phyloP scores from a whole-genome alignment of 2,888 invertebrate genomes.

The Cyclophora albipunctata region DNA sequence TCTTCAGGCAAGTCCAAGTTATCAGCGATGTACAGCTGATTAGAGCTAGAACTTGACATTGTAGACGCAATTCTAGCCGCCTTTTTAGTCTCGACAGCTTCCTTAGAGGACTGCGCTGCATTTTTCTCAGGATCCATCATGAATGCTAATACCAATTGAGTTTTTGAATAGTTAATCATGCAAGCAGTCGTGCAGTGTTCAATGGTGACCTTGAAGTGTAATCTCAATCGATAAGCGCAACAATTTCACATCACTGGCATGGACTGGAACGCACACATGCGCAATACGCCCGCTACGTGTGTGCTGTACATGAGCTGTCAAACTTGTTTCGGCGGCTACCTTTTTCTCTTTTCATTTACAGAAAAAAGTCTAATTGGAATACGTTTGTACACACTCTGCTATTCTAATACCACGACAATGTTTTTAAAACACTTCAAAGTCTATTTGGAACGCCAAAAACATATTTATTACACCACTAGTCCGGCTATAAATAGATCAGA shows the following conservation, averaged over 20 bases:
- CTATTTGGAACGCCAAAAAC: slow-evolving; percentile 30
- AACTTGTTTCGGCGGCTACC: slow-evolving; percentile 63
- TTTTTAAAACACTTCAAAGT: slow-evolving; percentile 19
- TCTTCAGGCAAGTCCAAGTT: slow-evolving; percentile 55
- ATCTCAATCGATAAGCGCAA: slow-evolving; percentile 69
- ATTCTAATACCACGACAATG: slow-evolving; percentile 27
- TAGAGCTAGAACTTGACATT: slow-evolving; percentile 41
- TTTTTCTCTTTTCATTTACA: slow-evolving; percentile 31
- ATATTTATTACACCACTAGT: slow-evolving; percentile 46
- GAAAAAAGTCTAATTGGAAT: slow-evolving; percentile 28
- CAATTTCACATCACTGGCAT: slow-evolving; percentile 66
- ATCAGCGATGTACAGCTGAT: slow-evolving; percentile 48
- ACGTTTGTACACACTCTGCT: slow-evolving; percentile 16
- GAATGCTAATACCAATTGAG: slow-evolving; percentile 2
- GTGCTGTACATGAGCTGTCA: slow-evolving; percentile 65
- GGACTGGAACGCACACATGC: slow-evolving; percentile 61
- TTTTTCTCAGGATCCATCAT: slow-evolving; percentile 40
- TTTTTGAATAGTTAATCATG: neutral
- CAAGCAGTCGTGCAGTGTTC: slow-evolving; percentile 10
- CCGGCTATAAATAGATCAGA: slow-evolving; percentile 62
- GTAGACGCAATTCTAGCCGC: slow-evolving; percentile 27
- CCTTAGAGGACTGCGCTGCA: too few species aligned
- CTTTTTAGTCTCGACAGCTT: slow-evolving; percentile 28
- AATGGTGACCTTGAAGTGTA: slow-evolving; percentile 60
- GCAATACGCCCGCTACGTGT: slow-evolving; percentile 26